phyloP scores from a whole-genome alignment of 2,888 invertebrate species.

The Drosophila glabriapex region DNA sequence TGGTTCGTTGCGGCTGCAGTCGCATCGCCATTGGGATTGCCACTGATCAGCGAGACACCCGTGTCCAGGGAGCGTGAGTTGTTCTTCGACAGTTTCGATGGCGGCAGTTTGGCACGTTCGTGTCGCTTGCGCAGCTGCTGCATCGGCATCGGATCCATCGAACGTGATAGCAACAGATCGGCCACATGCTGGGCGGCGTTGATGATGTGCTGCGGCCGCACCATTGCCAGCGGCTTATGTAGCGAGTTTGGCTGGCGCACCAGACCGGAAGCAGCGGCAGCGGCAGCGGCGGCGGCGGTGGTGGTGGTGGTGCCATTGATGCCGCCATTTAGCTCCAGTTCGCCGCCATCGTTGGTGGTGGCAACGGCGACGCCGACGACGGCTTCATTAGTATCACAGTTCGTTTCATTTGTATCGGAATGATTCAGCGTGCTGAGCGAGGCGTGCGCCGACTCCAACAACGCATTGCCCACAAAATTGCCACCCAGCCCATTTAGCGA shows the following conservation, averaged over 20 bases:
- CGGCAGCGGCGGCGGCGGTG: slow-evolving; percentile 10
- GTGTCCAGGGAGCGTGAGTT: slow-evolving; percentile 85
- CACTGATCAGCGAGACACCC: slow-evolving; percentile 77
- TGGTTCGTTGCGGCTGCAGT: slow-evolving; percentile 29
- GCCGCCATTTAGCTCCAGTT: slow-evolving; percentile 51
- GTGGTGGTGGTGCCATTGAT: slow-evolving; percentile 20
- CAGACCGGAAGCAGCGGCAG: slow-evolving; percentile 45
- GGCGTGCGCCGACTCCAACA: slow-evolving; percentile 75
- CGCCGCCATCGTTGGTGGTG: slow-evolving; percentile 63
- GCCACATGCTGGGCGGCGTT: slow-evolving; percentile 82
- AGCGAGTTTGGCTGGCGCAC: slow-evolving; percentile 73
- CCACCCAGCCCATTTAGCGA: slow-evolving; percentile 86
- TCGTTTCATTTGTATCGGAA: slow-evolving; percentile 85
- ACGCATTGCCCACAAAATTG: slow-evolving; percentile 63
- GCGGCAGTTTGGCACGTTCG: slow-evolving; percentile 76
- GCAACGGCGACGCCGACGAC: slow-evolving; percentile 5
- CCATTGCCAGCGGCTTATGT: slow-evolving; percentile 84
- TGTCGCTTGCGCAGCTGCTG: slow-evolving; percentile 78
- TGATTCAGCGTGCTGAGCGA: slow-evolving; percentile 85
- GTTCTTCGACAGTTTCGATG: slow-evolving; percentile 83
- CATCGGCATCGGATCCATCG: slow-evolving; percentile 88
- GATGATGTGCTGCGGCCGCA: slow-evolving; percentile 86
- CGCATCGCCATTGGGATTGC: slow-evolving; percentile 71
- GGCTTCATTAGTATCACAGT: slow-evolving; percentile 83
- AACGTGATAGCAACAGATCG: slow-evolving; percentile 86